A percentile compares a stretch with the other conserved stretches of the same genome.
phyloP scores from a whole-genome alignment of 2,797 vertebrate genomes.

The Yasuhikotakia modesta region DNA sequence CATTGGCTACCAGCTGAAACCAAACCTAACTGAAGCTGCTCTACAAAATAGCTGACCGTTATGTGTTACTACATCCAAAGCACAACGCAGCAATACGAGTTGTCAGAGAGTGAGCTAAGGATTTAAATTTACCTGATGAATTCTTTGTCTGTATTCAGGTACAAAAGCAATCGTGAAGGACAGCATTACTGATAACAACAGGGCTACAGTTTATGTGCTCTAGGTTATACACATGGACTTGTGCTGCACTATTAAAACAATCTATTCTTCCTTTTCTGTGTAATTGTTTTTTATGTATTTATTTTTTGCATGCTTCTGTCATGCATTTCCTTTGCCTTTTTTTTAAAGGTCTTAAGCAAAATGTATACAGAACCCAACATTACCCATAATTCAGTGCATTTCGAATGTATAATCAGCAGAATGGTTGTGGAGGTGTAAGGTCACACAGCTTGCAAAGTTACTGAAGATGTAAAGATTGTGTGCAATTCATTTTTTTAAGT shows the following conservation, averaged over 20 bases:
- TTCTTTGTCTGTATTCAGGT: neutral
- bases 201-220: neutral
- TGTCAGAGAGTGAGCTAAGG: neutral
- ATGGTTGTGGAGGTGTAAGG: neutral
- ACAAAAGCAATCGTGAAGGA: neutral
- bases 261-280: neutral
- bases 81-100: slow-evolving; percentile 12
- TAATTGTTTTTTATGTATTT: slow-evolving; percentile 2
- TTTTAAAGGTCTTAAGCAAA: neutral
- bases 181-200: neutral
- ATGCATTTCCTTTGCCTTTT: neutral
- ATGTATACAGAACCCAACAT: neutral
- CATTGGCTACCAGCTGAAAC: neutral
- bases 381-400: neutral
- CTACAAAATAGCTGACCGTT: neutral
- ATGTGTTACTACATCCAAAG: slow-evolving; percentile 14
- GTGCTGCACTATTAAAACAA: neutral
- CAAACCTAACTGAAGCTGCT: slow-evolving; percentile 17
- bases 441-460: neutral
- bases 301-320: slow-evolving; percentile 3
- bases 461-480: neutral
- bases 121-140: neutral
- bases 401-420: neutral
- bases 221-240: neutral
- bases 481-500: neutral